Conservation (phyloP, 1,140 invertebrate genomes). For the Gryon sp. region DNA sequence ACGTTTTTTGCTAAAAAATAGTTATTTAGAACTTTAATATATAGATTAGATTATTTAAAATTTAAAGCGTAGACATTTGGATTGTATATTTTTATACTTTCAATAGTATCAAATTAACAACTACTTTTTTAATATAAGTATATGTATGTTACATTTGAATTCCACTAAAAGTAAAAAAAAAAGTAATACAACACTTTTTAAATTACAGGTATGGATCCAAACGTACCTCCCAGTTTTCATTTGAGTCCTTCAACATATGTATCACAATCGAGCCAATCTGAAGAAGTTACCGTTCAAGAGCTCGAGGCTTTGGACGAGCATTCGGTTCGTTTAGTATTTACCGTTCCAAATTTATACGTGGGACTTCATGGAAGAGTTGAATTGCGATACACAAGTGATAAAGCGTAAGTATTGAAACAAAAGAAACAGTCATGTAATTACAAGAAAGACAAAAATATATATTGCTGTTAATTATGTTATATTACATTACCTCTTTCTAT, state of each 20-base stretch:
- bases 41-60: no score
- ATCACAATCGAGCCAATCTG: slow-evolving; percentile 60
- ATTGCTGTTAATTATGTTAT: neutral
- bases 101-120: no score
- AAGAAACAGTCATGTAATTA: neutral
- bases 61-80: no score
- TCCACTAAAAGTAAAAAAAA: no score
- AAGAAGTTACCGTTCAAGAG: slow-evolving; percentile 83
- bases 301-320: slow-evolving; percentile 88
- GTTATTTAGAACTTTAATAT: no score
- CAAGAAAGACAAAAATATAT: neutral
- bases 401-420: slow-evolving; percentile 80
- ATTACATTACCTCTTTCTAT: no score
- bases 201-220: slow-evolving; percentile 69
- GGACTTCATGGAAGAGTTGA: slow-evolving; percentile 91
- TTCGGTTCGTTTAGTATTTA: slow-evolving; percentile 89
- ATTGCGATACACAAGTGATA: slow-evolving; percentile 87
- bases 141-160: no score
- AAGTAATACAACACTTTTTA: neutral
- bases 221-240: slow-evolving; percentile 65
- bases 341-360: slow-evolving; percentile 89
- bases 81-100: no score
- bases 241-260: slow-evolving; percentile 64
- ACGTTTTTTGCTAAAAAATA: no score
- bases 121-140: no score